Evolutionary conservation across 1,140 invertebrate genomes (phyloP), one percentile per base, ranked within the genome.

Genomic region (Orius insidiosus): DNA sequence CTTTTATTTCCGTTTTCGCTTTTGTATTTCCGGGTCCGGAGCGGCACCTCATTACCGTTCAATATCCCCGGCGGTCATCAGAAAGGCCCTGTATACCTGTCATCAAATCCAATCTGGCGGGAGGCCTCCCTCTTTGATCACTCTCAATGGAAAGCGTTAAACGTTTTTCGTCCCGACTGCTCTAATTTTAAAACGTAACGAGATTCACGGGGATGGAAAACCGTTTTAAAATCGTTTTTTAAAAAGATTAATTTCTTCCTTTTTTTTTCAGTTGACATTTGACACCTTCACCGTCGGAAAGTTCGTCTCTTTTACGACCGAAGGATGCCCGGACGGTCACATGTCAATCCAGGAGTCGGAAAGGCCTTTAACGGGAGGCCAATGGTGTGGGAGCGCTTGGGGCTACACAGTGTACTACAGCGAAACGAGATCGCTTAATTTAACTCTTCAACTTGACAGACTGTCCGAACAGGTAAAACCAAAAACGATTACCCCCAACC

Each of bases 371-470:
- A 75, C 76, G 9, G 76, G 74, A n/a, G 82, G 82, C 2, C 77
- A 80, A 62, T 86, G 81, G 81, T 85, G 82, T 56, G 82, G 82
- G 11, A 80, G 76, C 33, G 79, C 80, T 4, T 83, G 80, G 78
- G 80, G 81, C 16, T 82, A 83, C 61, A 83, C 80, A 1, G 80
- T 84, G 18, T 86, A 85, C 64, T 86, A 84, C 65, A 83, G 79
- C 60, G 81, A 86, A 62, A 81, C 78, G 14, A 64, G 72, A 47
- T 80, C 76, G 46, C 74, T 86, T 50, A 83, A 82, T 59, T 64
- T 85, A 55, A 79, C 80, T 13, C 63, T 84, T 34, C 67, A 71
- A 55, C 62, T 85, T 16, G 72, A 75, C 50, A 71, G 72, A 53
- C 62, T 82, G 34, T 76, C 75, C 46, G 78, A 78, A 63, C 76